phyloP scores from a whole-genome alignment of 2,797 vertebrate genomes.

The Psittacula echo region DNA sequence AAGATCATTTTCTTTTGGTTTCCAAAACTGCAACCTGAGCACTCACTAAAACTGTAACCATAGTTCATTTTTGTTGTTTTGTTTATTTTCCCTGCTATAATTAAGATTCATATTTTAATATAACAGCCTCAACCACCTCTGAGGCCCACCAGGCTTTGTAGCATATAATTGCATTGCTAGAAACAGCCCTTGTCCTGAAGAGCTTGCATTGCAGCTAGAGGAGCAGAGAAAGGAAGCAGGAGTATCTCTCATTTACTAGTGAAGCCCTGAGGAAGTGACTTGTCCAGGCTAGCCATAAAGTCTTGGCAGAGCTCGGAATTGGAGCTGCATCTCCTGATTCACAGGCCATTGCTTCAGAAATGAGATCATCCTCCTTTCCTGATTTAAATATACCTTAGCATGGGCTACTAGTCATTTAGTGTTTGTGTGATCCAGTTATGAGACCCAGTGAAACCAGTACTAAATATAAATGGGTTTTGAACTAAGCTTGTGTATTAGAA shows the following conservation, averaged over 20 bases:
- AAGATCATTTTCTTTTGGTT: not conserved
- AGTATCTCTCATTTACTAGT: not conserved
- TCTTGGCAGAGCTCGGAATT: slow-evolving; percentile 16
- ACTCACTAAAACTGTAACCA: not conserved
- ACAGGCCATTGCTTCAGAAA: slow-evolving; percentile 35
- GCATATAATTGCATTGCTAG: not conserved
- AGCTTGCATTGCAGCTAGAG: not conserved
- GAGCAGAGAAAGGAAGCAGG: not conserved
- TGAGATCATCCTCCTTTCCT: slow-evolving; percentile 21
- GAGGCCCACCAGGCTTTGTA: not conserved
- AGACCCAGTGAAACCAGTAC: not conserved
- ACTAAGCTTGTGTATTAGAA: not conserved
- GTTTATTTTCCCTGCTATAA: not conserved
- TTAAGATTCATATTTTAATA: not conserved
- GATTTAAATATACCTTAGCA: slow-evolving; percentile 1
- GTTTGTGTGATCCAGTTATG: not conserved
- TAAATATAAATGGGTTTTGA: not conserved
- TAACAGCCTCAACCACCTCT: not conserved
- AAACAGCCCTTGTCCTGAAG: not conserved
- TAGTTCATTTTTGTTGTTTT: not conserved
- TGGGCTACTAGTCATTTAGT: not conserved
- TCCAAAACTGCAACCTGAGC: not conserved
- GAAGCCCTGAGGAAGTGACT: slow-evolving; percentile 27
- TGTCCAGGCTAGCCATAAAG: slow-evolving; percentile 18
- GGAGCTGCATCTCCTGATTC: slow-evolving; percentile 35